Percentiles rank a stretch among this genome's conserved stretches.
phyloP scores from a whole-genome alignment of 2,797 vertebrate genomes.

The Sebastes dallii region DNA sequence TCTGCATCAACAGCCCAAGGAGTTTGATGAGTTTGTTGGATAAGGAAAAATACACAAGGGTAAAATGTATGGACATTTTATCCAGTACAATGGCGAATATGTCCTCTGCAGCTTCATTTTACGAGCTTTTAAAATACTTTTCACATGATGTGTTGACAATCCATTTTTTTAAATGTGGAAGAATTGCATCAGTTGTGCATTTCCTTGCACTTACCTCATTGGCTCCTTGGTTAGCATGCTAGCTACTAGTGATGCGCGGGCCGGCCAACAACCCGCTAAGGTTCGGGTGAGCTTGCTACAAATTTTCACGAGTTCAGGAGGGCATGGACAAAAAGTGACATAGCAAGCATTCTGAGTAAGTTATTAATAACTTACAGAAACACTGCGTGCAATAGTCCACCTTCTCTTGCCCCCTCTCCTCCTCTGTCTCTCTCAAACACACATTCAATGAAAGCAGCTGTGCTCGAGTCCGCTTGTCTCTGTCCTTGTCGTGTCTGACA shows the following conservation, averaged over 20 bases:
- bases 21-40: slow-evolving; percentile 43
- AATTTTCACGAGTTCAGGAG: not conserved
- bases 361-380: not conserved
- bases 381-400: not conserved
- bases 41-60: slow-evolving; percentile 20
- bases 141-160: not conserved
- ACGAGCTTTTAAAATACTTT: not conserved
- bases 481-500: not conserved
- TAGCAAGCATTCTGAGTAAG: not conserved
- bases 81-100: not conserved
- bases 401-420: not conserved
- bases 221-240: not conserved
- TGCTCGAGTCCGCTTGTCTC: not conserved
- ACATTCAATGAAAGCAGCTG: not conserved
- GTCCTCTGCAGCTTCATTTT: slow-evolving; percentile 8
- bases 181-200: not conserved
- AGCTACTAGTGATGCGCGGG: not conserved
- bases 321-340: not conserved
- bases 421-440: not conserved
- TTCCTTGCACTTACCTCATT: not conserved
- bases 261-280: not conserved
- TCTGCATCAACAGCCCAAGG: slow-evolving; percentile 49
- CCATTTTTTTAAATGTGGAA: not conserved
- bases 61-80: slow-evolving; percentile 6
- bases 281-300: not conserved